Base-by-base conservation (phyloP, 92 coral and sea anemone species). In the Phenganax subtilis region DNA sequence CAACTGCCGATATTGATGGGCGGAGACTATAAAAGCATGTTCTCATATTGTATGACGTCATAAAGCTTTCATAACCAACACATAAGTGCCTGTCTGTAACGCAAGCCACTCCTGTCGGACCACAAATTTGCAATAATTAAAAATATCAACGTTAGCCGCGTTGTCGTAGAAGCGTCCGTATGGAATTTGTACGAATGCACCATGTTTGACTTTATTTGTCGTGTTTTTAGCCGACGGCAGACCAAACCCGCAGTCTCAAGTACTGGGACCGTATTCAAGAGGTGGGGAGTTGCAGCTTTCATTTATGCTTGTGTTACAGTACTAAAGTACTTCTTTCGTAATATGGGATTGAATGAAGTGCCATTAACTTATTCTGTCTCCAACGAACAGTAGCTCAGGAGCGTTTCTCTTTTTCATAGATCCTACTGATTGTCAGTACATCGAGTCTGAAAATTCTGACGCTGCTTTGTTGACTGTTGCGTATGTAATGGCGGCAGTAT, bases 401-500 rank as follows among this genome's bases (percentile, higher is more conserved):
- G 20, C 6, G 31, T 75, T 57, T 76, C 11, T 15, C 31, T 54
- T 20, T 51, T 73, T 85, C 75, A 75, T 88, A 96, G 99, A 96
- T 77, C 92, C 99, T 31, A 91, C 90, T 55, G 99, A 96, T 88
- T 96, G 99, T 79, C 97, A 96, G 85, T 96, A 96, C 61, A 90
- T 96, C 20, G 99, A 96, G 77, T 92, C 97, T 4, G 99, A 96
- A 84, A 96, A 93, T 71, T 96, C 99, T 5, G 99, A 96, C 84
- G 93, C 97, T 0, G 99, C 99, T 7, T 83, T 96, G 27, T 89
- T 96, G 61, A 96, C 99, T 27, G 99, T 96, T 28, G 99, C 99
- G 0, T 96, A 96, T 27, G 97, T 96, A 10, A 96, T 96, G 99
- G 99, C 99, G 3, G 99, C 97, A 6, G 99, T 96, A 29, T 96